These are phyloP conservation scores for human (Homo sapiens) DNA, from an alignment of 2,113 vertebrate species.

Conservation along the genomic window DNA sequence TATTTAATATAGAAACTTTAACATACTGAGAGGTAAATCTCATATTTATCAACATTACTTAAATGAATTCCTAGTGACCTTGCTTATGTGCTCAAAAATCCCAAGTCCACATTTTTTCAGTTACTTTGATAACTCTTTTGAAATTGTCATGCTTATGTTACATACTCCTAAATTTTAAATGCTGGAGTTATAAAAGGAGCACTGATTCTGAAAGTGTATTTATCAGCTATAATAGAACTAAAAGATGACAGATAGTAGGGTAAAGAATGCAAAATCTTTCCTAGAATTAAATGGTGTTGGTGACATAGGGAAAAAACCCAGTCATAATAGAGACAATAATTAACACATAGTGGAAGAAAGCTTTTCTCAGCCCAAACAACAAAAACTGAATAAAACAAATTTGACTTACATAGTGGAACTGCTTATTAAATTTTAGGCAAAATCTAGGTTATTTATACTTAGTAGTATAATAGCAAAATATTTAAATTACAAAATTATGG, in stretches of 20 bases:
- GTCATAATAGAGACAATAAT: not conserved
- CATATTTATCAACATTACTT: not conserved
- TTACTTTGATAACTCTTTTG: slow-evolving; percentile 35
- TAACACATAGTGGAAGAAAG: not conserved
- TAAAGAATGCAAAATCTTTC: not conserved
- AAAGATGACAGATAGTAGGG: not conserved
- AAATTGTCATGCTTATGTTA: not conserved
- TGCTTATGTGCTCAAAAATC: not conserved
- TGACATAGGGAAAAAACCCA: not conserved
- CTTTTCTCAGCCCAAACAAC: not conserved
- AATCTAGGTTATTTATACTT: not conserved
- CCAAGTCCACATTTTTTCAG: not conserved
- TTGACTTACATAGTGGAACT: not conserved
- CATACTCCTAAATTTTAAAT: slow-evolving; percentile 9
- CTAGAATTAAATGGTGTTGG: not conserved
- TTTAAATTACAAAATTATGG: not conserved
- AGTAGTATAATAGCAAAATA: not conserved
- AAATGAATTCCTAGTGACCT: slow-evolving; percentile 19
- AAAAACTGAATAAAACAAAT: not conserved
- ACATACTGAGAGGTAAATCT: not conserved
- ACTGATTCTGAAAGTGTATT: not conserved
- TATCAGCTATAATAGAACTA: not conserved
- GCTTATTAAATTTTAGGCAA: not conserved
- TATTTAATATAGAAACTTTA: slow-evolving; percentile 49
- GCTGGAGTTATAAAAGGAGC: not conserved